phyloP scores from a whole-genome alignment of 2,797 vertebrate species.

The Acrocephalus scirpaceus region DNA sequence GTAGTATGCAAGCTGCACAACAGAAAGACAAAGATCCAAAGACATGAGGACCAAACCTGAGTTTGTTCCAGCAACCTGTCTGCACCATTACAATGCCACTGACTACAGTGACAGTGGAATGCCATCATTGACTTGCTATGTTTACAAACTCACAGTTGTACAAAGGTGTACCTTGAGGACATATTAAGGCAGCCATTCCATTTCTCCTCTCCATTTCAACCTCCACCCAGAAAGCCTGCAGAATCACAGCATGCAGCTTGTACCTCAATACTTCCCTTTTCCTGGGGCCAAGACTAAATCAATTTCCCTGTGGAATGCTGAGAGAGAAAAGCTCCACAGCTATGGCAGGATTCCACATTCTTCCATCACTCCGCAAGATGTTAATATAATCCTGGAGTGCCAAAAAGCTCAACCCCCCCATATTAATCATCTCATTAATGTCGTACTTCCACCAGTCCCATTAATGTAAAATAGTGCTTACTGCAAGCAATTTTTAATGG shows the following conservation, averaged over 20 bases:
- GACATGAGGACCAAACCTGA: not conserved
- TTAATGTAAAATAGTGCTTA: constrained; percentile 41
- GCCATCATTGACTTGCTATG: not conserved
- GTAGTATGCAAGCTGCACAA: not conserved
- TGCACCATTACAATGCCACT: not conserved
- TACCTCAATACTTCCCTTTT: not conserved
- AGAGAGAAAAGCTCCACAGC: not conserved
- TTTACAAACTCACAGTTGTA: constrained; percentile 16
- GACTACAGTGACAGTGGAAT: not conserved
- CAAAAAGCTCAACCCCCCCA: constrained; percentile 1
- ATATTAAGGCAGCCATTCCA: not conserved
- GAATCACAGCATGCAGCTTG: not conserved
- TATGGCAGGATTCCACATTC: not conserved
- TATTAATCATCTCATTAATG: constrained; percentile 19
- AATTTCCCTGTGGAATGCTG: not conserved
- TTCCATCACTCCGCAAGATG: not conserved
- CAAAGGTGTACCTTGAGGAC: not conserved
- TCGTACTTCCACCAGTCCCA: constrained; percentile 27
- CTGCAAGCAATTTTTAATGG: constrained; percentile 32
- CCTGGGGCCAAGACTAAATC: not conserved
- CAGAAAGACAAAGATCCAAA: not conserved
- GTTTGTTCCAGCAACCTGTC: not conserved
- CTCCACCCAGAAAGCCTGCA: not conserved
- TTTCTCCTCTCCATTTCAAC: not conserved
- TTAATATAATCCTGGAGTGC: not conserved